Percentiles rank a stretch among this genome's conserved stretches.
Conservation (phyloP, 2,797 vertebrate species). For the Pseudocheirus occidentalis region DNA sequence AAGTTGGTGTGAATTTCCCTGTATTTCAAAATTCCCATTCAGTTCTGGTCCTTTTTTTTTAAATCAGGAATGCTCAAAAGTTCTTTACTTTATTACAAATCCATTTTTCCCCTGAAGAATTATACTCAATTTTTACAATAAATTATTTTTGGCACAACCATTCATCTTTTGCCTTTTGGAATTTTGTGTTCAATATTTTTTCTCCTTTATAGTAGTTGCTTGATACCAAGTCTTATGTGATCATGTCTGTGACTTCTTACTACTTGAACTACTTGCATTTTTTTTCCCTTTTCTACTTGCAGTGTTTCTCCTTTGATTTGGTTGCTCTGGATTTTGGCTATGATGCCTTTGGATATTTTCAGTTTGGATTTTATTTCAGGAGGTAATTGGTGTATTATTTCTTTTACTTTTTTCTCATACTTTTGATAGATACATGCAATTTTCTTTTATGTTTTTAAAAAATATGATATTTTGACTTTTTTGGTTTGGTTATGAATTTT, state of each 20-base stretch:
- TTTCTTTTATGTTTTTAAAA: too few relatives aligned
- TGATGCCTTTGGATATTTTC: not conserved
- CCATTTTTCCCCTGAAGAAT: not conserved
- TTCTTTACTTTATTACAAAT: not conserved
- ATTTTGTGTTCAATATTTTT: not conserved
- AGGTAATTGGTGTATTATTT: too few relatives aligned
- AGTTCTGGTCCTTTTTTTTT: not conserved
- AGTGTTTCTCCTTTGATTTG: not conserved
- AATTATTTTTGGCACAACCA: not conserved
- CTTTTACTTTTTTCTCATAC: too few relatives aligned
- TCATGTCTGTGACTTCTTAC: not conserved
- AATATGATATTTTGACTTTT: too few relatives aligned
- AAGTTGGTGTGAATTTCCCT: not conserved
- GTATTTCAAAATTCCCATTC: not conserved
- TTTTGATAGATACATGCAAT: too few relatives aligned
- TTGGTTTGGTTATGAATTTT: too few relatives aligned
- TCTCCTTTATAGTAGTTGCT: not conserved
- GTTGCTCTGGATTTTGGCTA: not conserved
- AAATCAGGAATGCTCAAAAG: not conserved
- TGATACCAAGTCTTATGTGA: not conserved
- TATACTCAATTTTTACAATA: not conserved
- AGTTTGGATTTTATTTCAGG: too few relatives aligned
- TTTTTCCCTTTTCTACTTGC: not conserved
- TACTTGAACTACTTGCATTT: not conserved
- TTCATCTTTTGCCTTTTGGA: not conserved